These are phyloP conservation scores for Agrilus planipennis DNA, from an alignment of 1,140 invertebrate genomes.

Conservation along the genomic window DNA sequence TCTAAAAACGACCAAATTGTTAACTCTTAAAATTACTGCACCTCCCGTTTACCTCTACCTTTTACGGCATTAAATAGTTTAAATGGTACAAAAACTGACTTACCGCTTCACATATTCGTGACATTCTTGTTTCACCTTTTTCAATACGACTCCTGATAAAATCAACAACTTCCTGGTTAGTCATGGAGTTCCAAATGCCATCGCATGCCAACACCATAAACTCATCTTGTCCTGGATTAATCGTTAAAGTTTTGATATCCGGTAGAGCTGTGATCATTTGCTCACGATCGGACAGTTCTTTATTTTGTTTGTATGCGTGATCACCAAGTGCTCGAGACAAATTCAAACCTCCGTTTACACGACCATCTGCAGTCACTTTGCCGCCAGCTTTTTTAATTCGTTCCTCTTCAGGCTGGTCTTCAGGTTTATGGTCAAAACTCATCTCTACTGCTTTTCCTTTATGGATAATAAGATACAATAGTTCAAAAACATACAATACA, in stretches of 20 bases:
- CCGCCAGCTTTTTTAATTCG: constrained; percentile 88
- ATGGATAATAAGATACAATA: constrained; percentile 5
- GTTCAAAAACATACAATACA: too few species aligned
- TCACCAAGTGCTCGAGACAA: constrained; percentile 94
- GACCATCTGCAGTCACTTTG: constrained; percentile 78
- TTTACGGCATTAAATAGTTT: too few species aligned
- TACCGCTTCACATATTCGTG: constrained; percentile 90
- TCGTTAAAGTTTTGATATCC: constrained; percentile 66
- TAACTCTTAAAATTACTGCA: too few species aligned
- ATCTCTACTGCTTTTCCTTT: constrained; percentile 79
- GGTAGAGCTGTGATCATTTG: constrained; percentile 98
- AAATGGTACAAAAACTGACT: too few species aligned
- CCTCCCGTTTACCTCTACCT: too few species aligned
- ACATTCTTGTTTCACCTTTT: constrained; percentile 54
- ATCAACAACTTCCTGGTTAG: constrained; percentile 87
- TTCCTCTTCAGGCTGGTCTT: constrained; percentile 72
- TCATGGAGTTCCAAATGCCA: constrained; percentile 98
- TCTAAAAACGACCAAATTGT: too few species aligned
- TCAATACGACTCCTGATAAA: constrained; percentile 65
- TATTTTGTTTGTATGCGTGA: constrained; percentile 88
- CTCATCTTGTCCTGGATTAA: constrained; percentile 66
- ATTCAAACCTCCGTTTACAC: constrained; percentile 94
- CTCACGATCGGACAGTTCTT: constrained; percentile 57
- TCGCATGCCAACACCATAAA: constrained; percentile 96
- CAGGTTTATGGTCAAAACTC: constrained; percentile 94